Conservation (phyloP, 2,113 vertebrate species). For the Anoplopoma fimbria region DNA sequence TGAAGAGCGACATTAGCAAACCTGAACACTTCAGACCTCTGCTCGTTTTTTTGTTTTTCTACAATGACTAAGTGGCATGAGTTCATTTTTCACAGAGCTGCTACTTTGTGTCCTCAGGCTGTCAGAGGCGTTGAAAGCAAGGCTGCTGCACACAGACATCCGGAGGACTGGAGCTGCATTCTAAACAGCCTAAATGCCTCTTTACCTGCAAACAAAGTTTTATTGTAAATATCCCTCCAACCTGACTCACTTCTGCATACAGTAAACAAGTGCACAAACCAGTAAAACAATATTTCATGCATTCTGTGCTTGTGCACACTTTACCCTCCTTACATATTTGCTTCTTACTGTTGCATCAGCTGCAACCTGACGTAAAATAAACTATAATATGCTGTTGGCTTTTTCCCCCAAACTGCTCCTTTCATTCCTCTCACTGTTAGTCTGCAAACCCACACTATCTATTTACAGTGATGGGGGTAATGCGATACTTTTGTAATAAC, state of each 20-base stretch:
- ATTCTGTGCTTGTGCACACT: neutral
- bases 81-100: constrained; percentile 63
- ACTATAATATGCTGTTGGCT: neutral
- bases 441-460: neutral
- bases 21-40: constrained; percentile 30
- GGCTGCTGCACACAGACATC: constrained; percentile 55
- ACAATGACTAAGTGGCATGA: constrained; percentile 38
- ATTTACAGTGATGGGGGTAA: neutral
- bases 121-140: constrained; percentile 69
- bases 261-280: constrained; percentile 19
- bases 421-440: neutral
- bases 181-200: constrained; percentile 64
- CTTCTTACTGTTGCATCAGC: constrained; percentile 7
- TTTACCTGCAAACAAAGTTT: constrained; percentile 66
- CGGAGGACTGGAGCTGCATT: constrained; percentile 60
- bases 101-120: constrained; percentile 71
- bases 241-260: neutral
- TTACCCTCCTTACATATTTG: neutral
- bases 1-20: constrained; percentile 32
- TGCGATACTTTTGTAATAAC: neutral
- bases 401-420: neutral
- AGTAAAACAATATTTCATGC: neutral
- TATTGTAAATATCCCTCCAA: constrained; percentile 28
- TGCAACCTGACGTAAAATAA: neutral
- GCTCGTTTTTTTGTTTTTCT: constrained; percentile 13